A percentile compares a stretch with the other conserved stretches of the same genome.
Evolutionary conservation across 2,797 vertebrate species (phyloP).

Genomic region (Brotula barbata): DNA sequence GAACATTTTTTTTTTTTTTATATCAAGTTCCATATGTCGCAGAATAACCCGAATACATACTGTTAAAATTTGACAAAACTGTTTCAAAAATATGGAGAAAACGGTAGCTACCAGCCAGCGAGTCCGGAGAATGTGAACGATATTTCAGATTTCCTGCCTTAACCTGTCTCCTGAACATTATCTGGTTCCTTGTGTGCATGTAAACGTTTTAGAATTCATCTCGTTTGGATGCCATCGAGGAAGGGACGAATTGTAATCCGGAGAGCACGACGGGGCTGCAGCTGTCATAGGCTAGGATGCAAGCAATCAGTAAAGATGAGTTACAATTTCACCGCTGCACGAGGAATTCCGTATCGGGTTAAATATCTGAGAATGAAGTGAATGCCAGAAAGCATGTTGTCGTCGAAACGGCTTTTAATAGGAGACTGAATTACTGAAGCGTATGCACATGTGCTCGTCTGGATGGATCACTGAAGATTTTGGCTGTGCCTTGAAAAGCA

Average conservation of each 20-base stretch:
- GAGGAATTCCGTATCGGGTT: too few species aligned
- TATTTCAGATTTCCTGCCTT: constrained; percentile 28
- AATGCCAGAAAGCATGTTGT: constrained; percentile 47
- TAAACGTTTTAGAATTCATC: constrained; percentile 28
- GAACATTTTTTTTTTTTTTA: too few species aligned
- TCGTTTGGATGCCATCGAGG: constrained; percentile 13
- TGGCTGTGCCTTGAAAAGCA: constrained; percentile 71
- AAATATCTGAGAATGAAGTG: constrained; percentile 19
- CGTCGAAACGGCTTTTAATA: constrained; percentile 43
- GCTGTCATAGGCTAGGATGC: too few species aligned
- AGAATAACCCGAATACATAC: neutral
- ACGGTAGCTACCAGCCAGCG: neutral
- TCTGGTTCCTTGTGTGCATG: constrained; percentile 51
- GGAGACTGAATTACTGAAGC: constrained; percentile 30
- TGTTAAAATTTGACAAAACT: neutral
- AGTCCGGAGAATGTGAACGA: constrained; percentile 1
- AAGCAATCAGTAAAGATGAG: constrained; percentile 14
- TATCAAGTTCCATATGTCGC: constrained; percentile 2
- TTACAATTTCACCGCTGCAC: too few species aligned
- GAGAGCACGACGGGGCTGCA: too few species aligned
- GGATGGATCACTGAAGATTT: constrained; percentile 43
- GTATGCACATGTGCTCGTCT: constrained; percentile 39
- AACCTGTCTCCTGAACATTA: constrained; percentile 15
- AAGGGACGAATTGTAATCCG: constrained; percentile 16
- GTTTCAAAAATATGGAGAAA: neutral